A percentile compares a stretch with the other conserved stretches of the same genome.
These are phyloP conservation scores for Nemapogon koenigi DNA, from an alignment of 2,888 invertebrate species.

Conservation along the genomic window DNA sequence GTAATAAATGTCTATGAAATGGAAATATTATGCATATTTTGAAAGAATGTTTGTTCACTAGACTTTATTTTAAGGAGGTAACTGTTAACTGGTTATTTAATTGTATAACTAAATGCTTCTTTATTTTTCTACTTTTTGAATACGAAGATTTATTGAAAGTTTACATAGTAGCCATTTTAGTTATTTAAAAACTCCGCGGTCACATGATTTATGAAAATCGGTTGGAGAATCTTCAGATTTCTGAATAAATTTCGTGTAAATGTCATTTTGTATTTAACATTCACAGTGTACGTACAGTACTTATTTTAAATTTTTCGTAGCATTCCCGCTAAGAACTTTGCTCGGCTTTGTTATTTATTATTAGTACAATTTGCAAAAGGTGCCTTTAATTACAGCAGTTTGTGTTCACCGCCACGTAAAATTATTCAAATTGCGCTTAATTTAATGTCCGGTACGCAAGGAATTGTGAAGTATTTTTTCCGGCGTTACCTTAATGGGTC, in stretches of 20 bases:
- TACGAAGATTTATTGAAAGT: too few relatives aligned
- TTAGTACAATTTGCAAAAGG: constrained; percentile 32
- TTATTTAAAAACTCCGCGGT: too few relatives aligned
- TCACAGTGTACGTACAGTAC: too few relatives aligned
- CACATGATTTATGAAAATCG: too few relatives aligned
- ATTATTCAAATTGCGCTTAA: constrained; percentile 54
- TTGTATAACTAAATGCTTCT: constrained; percentile 10
- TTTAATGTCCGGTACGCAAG: constrained; percentile 48
- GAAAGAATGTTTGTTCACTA: constrained; percentile 30
- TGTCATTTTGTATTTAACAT: too few relatives aligned
- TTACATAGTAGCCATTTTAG: too few relatives aligned
- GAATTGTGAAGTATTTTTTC: constrained; percentile 44
- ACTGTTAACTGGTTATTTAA: constrained; percentile 4
- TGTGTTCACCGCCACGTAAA: constrained; percentile 50
- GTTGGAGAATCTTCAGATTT: too few relatives aligned
- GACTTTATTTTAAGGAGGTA: too few relatives aligned
- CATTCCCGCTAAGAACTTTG: constrained; percentile 20
- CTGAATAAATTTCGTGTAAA: too few relatives aligned
- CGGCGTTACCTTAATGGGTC: constrained; percentile 42
- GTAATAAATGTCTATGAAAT: constrained; percentile 41
- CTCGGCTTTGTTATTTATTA: constrained; percentile 24
- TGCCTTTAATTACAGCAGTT: constrained; percentile 49
- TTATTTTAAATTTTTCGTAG: too few relatives aligned
- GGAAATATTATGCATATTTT: constrained; percentile 40
- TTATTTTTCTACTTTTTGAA: constrained; percentile 14